phyloP scores from a whole-genome alignment of 2,113 vertebrate species.

The Pitta sordida region DNA sequence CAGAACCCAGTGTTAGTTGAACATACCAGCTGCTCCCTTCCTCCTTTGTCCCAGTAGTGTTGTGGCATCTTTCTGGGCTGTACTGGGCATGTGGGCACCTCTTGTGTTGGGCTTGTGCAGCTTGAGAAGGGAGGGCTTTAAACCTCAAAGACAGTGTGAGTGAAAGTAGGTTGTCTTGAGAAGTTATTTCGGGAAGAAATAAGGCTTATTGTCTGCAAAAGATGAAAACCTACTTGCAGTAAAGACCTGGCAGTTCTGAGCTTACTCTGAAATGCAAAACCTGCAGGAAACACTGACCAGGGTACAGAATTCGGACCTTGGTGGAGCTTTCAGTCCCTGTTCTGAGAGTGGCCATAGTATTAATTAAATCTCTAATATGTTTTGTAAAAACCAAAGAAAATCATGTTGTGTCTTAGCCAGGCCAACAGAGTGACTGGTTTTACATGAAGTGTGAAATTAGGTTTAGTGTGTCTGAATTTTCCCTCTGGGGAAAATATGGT shows the following conservation, averaged over 20 bases:
- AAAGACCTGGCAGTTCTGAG: background rate
- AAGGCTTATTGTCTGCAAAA: background rate
- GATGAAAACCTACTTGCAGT: background rate
- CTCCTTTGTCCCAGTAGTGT: background rate
- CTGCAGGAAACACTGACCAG: background rate
- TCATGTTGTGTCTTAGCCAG: background rate
- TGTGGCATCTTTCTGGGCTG: background rate
- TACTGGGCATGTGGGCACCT: background rate
- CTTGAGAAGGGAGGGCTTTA: background rate
- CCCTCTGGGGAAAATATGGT: conserved; percentile 30
- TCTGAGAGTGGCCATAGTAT: background rate
- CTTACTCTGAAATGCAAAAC: background rate
- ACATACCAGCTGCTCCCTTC: background rate
- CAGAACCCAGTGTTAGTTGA: background rate
- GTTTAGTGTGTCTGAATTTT: conserved; percentile 8
- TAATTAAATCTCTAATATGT: background rate
- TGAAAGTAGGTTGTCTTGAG: background rate
- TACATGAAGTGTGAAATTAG: conserved; percentile 40
- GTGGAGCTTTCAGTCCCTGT: background rate
- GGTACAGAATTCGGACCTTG: background rate
- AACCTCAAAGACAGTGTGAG: background rate
- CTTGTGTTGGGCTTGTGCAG: too few species aligned
- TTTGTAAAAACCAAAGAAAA: background rate
- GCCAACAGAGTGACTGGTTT: conserved; percentile 1
- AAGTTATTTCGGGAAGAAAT: background rate